These are phyloP conservation scores for Acronicta aceris DNA, from an alignment of 2,888 invertebrate species.

Conservation along the genomic window DNA sequence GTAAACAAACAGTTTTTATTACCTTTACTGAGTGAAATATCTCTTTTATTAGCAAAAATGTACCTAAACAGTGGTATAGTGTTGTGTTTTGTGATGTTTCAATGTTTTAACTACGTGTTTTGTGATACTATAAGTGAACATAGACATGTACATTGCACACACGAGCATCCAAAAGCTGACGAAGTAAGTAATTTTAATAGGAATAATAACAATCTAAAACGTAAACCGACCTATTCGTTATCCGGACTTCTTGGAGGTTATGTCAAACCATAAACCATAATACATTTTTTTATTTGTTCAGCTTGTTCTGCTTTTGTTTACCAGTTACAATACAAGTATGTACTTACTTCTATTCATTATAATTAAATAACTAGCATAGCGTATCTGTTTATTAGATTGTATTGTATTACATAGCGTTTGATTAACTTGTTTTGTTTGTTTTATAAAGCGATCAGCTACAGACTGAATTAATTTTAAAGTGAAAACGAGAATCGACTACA, in stretches of 20 bases:
- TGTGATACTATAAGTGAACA: conserved; percentile 69
- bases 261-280: conserved; percentile 21
- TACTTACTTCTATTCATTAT: conserved; percentile 9
- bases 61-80: conserved; percentile 60
- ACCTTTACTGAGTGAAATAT: conserved; percentile 65
- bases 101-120: conserved; percentile 63
- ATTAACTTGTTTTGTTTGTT: conserved; percentile 27
- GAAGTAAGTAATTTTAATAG: conserved; percentile 87
- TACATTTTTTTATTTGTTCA: conserved; percentile 26
- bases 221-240: conserved; percentile 8
- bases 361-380: conserved; percentile 19
- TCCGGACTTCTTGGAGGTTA: conserved; percentile 54
- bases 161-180: conserved; percentile 91
- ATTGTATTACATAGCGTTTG: conserved; percentile 8
- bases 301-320: conserved; percentile 16
- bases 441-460: not conserved
- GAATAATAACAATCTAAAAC: conserved; percentile 29
- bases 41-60: conserved; percentile 64
- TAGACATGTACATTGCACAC: conserved; percentile 88
- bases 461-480: not conserved
- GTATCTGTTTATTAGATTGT: conserved; percentile 18
- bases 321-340: no score
- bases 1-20: conserved; percentile 76
- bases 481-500: conserved; percentile 11
- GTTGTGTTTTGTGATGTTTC: conserved; percentile 63